Base-by-base conservation (phyloP, 2,113 vertebrate genomes). In the Hoplias malabaricus region DNA sequence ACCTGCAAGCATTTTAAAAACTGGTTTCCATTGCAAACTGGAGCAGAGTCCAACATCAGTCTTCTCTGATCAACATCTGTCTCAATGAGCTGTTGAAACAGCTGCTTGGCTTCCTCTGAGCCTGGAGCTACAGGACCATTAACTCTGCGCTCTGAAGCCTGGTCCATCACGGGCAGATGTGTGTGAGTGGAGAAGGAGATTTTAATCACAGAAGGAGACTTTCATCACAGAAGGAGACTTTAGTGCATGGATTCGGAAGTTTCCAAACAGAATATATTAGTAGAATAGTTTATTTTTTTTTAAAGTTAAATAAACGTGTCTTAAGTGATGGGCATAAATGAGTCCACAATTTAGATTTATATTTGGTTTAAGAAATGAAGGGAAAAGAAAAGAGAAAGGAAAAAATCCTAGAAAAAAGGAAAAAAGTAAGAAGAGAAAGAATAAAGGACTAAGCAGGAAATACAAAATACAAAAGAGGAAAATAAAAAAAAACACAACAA, bases 141-240 rank as follows among this genome's bases (percentile, higher is more conserved):
- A 43, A 67, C 23, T n/a, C 40, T 11, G 34, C 7, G 25, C 38
- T 67, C 25, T 25, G 5, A 70, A 88, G 72, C 65, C 82, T 82
- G 57, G 62, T 27, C 42, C 29, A 75, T 54, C 48, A 48, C 87
- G 69, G 1, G 36, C 65, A 80, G 54, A 69, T 77, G 65, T 54
- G 19, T 69, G 0, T 67, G 66, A 62, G 12, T 19, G n/a, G 54
- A 73, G 27, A 0, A 48, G 2, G n/a, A n/a, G n/a, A n/a, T n/a
- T 25, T 3, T 36, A 13, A 12, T 12, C 12, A 54, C n/a, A 38
- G 33, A 31, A 72, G 34, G 16, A 59, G 50, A 57, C 56, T 54
- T 38, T 9, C 36, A 36, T 61, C 12, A 46, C n/a, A 34, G 29
- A 48, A 2, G 16, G 0, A 23, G n/a, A 23, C 48, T 53, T 53